Evolutionary conservation across 2,113 vertebrate genomes (phyloP), one percentile per base, ranked within the genome.

Genomic region (Brachyistius frenatus): DNA sequence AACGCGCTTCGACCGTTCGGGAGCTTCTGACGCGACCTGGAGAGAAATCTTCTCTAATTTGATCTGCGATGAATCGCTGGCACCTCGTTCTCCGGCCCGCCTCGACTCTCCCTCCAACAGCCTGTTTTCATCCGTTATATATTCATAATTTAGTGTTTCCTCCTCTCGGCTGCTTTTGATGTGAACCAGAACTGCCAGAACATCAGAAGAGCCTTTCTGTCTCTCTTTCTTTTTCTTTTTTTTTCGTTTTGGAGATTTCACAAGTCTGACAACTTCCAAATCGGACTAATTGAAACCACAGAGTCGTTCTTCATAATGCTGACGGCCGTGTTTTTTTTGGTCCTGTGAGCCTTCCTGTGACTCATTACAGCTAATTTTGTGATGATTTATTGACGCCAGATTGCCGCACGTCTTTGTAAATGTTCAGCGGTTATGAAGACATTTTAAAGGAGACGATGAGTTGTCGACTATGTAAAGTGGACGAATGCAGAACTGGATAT

Each of bases 131-230:
- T 37, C 65, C 0, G 3, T 69, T 65, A 65, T 54, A 37, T 60
- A 80, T 88, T 71, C 75, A 88, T 88, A 73, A 88, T 83, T 86
- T 61, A 87, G 81, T 41, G 80, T 75, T 75, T 75, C 75, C 77
- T 66, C 66, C 67, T 65, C 44, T 52, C n/a, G 36, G 77, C 37
- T 66, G 77, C 61, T 33, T 81, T 64, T 81, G 67, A 86, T 81
- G 50, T 73, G 70, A 86, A 73, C 76, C 70, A 80, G 69, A 86
- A 68, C 61, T 44, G 65, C 52, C 76, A 80, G 67, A 84, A 67
- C 57, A 65, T 72, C 62, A 74, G 39, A 71, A 2, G 23, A 49
- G 37, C 9, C 49, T 55, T 56, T 77, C 39, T 72, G 10, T 79
- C 56, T 33, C 3, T 74, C 53, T 57, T 11, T 50, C 5, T 31